A percentile compares a stretch with the other conserved stretches of the same genome.
Evolutionary conservation across 2,113 vertebrate species (phyloP).

Genomic region (Podiceps cristatus): DNA sequence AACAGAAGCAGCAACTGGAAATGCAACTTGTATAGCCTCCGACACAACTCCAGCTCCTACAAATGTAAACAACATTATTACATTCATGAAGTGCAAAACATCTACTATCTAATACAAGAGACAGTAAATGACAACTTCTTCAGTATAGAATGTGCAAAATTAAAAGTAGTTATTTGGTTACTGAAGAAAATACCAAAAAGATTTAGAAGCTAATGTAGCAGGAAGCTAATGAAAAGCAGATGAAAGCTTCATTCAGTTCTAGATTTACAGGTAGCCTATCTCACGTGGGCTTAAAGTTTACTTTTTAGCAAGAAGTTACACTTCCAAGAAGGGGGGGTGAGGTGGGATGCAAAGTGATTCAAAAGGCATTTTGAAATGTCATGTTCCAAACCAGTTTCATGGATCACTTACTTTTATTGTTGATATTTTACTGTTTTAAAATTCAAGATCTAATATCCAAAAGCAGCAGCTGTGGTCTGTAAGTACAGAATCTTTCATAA

Average conservation of each 20-base stretch:
- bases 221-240: slow-evolving; percentile 64
- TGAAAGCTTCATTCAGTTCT: slow-evolving; percentile 45
- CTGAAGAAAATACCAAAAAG: slow-evolving; percentile 44
- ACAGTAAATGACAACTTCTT: slow-evolving; percentile 31
- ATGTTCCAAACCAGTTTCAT: not conserved
- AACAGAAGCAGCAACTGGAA: slow-evolving; percentile 98
- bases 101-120: not conserved
- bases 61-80: slow-evolving; percentile 29
- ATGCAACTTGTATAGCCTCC: slow-evolving; percentile 95
- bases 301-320: slow-evolving; percentile 41
- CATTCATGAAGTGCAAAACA: not conserved
- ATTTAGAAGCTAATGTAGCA: slow-evolving; percentile 60
- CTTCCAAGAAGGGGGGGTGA: not conserved
- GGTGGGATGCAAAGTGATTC: not conserved
- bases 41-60: slow-evolving; percentile 96
- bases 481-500: not conserved
- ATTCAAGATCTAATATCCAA: not conserved
- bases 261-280: slow-evolving; percentile 22
- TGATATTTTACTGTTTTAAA: not conserved
- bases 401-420: not conserved
- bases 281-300: slow-evolving; percentile 2
- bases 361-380: slow-evolving; percentile 38
- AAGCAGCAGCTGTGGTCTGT: not conserved
- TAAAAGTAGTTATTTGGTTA: slow-evolving; percentile 63
- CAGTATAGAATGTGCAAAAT: slow-evolving; percentile 22